These are phyloP conservation scores for Drosophila ezoana DNA, from an alignment of 2,888 invertebrate genomes.

Conservation along the genomic window DNA sequence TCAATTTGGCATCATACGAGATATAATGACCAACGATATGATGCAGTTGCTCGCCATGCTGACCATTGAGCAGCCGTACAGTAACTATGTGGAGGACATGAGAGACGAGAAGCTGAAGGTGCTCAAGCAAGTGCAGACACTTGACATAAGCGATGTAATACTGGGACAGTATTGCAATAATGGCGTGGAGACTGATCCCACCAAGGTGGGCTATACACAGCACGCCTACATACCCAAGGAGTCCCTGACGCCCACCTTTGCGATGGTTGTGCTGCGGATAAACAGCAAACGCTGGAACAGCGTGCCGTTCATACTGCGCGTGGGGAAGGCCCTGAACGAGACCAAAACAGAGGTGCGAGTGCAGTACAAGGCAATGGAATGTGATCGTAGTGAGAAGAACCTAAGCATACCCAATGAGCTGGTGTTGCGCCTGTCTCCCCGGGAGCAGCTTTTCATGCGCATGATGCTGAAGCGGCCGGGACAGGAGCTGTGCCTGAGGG, in stretches of 20 bases:
- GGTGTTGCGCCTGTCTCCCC: constrained; percentile 50
- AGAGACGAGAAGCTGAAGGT: constrained; percentile 57
- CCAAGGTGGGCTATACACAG: constrained; percentile 61
- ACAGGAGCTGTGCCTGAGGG: constrained; percentile 38
- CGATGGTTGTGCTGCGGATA: constrained; percentile 54
- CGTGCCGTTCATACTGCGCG: constrained; percentile 66
- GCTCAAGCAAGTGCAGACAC: constrained; percentile 45
- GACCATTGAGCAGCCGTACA: constrained; percentile 63
- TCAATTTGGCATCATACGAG: constrained; percentile 63
- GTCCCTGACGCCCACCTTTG: constrained; percentile 65
- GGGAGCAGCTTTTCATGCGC: constrained; percentile 69
- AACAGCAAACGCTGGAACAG: constrained; percentile 62
- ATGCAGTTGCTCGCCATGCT: constrained; percentile 61
- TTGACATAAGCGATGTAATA: constrained; percentile 52
- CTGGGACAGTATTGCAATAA: constrained; percentile 64
- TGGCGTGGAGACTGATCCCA: constrained; percentile 47
- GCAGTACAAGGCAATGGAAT: constrained; percentile 57
- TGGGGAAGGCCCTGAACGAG: constrained; percentile 62
- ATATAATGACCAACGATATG: constrained; percentile 68
- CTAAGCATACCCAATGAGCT: constrained; percentile 52
- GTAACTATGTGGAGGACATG: constrained; percentile 60
- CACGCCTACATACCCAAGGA: constrained; percentile 66
- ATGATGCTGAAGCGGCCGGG: constrained; percentile 57
- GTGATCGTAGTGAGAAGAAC: constrained; percentile 25
- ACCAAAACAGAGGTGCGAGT: constrained; percentile 61